Percentiles rank a stretch among this genome's conserved stretches.
These are phyloP conservation scores for Leptura quadrifasciata DNA, from an alignment of 2,888 invertebrate species.

Conservation along the genomic window DNA sequence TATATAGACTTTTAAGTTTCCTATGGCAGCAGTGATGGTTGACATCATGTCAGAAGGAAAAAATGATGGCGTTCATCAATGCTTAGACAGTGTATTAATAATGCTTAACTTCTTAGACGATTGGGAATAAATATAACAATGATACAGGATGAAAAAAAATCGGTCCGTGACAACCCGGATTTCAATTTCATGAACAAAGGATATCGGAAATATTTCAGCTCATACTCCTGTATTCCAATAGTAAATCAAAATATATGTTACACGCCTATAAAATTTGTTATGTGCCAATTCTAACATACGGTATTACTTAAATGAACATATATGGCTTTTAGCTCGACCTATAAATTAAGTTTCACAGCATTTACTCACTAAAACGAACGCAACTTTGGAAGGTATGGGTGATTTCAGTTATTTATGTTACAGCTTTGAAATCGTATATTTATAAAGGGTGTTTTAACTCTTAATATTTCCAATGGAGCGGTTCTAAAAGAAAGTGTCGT, in stretches of 20 bases:
- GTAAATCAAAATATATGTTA: neutral
- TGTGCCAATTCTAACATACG: constrained; percentile 12
- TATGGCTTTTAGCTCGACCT: neutral
- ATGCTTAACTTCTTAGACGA: no score
- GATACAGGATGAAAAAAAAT: no score
- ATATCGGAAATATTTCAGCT: no score
- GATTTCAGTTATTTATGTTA: constrained; percentile 2
- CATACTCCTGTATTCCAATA: neutral
- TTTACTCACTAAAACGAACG: constrained; percentile 15
- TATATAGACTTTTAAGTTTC: no score
- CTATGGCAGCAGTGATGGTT: no score
- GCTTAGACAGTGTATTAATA: no score
- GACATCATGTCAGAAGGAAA: no score
- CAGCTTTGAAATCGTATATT: neutral
- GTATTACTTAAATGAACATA: constrained; percentile 17
- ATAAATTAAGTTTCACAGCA: constrained; percentile 11
- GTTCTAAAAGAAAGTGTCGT: neutral
- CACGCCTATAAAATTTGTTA: constrained; percentile 13
- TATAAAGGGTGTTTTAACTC: neutral
- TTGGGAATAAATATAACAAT: no score
- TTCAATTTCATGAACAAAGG: no score
- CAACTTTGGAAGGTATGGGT: constrained; percentile 18
- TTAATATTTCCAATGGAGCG: neutral
- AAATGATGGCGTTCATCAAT: no score
- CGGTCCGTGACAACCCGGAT: no score